These are phyloP conservation scores for Hydrozoanthus tunicans DNA, from an alignment of 64 coral and sea anemone genomes.

Conservation along the genomic window DNA sequence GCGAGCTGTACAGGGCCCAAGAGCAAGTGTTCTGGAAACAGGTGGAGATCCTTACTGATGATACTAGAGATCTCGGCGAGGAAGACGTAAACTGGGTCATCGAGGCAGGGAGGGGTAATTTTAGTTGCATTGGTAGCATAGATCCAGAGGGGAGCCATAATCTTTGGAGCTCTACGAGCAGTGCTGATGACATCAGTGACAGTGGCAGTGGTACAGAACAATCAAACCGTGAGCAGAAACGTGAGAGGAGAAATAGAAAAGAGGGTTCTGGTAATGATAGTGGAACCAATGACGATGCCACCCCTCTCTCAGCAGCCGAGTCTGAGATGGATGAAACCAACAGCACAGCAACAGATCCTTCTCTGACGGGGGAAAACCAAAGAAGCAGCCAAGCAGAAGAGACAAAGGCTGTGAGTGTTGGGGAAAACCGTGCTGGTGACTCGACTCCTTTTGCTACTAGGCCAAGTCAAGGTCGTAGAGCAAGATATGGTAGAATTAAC, in stretches of 20 bases:
- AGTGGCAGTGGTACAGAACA: conserved; percentile 5
- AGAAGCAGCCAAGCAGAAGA: conserved; percentile 34
- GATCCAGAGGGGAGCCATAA: not conserved
- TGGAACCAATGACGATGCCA: not conserved
- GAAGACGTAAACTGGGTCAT: conserved; percentile 69
- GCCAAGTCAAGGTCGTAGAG: conserved; percentile 2
- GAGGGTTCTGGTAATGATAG: not conserved
- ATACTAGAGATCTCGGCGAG: conserved; percentile 53
- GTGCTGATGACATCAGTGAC: conserved; percentile 23
- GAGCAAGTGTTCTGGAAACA: conserved; percentile 94
- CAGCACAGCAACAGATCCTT: not conserved
- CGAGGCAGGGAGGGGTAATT: conserved; percentile 76
- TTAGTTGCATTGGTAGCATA: conserved; percentile 56
- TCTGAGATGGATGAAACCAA: not conserved
- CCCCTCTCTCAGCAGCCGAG: not conserved
- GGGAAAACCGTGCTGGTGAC: conserved; percentile 1
- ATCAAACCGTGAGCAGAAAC: conserved; percentile 11
- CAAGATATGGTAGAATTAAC: not conserved
- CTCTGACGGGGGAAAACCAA: not conserved
- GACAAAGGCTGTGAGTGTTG: conserved; percentile 46
- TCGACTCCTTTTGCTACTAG: not conserved
- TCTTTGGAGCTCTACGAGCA: conserved; percentile 4
- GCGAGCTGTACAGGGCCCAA: conserved; percentile 79
- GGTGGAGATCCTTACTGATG: conserved; percentile 77
- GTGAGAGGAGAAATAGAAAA: not conserved